Evolutionary conservation across 2,113 vertebrate genomes (phyloP), one percentile per base, ranked within the genome.

Genomic region (Larimichthys polyactis): DNA sequence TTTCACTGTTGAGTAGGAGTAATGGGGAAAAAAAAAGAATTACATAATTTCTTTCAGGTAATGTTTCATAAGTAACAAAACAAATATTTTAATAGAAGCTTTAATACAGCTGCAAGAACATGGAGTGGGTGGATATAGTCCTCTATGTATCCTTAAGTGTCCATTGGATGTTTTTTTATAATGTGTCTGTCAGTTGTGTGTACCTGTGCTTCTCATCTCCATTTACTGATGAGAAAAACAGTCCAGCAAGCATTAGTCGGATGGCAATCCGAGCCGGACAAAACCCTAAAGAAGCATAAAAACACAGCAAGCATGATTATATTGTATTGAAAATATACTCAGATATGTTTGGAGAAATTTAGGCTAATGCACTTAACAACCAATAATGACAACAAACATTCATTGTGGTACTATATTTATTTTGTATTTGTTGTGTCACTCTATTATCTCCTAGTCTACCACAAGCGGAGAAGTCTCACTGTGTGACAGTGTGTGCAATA

Each of bases 401-500:
- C 19, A 49, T 17, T 43, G 48, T 62, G 48, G 29, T 46, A 27
- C 12, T 22, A 24, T 15, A 19, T 29, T 51, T 8, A 36, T 46
- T 11, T 46, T 46, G 11, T 46, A 46, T 14, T 8, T 40, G 36
- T 36, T 58, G 52, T 67, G 29, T 79, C 72, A 48, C 46, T 44
- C n/a, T 22, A 70, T 68, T 19, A 71, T 57, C 67, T 48, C 51
- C 14, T 3, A 2, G 29, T 65, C 48, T 29, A 57, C 27, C 65
- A 27, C 73, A 40, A 46, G 78, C 51, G 43, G 44, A n/a, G 19
- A 27, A 29, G 57, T 46, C 71, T 71, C 69, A 19, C 57, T 32
- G 44, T 77, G 73, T 54, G 51, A 66, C 82, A 66, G n/a, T 2
- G 62, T 65, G 58, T 8, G 75, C 24, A 17, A 66, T 73, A 74